Evolutionary conservation across 2,113 vertebrate species (phyloP), one percentile per base, ranked within the genome.

Genomic region (Fulmarus glacialis): DNA sequence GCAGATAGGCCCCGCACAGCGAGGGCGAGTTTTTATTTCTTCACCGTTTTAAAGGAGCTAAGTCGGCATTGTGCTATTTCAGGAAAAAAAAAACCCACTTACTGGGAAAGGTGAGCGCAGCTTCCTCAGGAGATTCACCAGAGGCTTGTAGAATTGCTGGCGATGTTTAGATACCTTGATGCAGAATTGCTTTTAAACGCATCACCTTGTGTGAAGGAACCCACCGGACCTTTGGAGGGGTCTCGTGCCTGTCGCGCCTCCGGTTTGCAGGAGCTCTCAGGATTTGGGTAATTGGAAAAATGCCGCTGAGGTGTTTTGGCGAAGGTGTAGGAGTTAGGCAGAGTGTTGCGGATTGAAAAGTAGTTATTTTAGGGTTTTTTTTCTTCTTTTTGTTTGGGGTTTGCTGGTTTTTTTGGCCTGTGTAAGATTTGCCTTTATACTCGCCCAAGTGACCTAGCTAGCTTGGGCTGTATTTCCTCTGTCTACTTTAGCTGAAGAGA

Each of bases 351-450:
- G 56, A 40, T 53, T 89, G 78, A 62, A 50, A 71, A 30, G 59
- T 67, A 87, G 93, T 60, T 74, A 12, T n/a, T 90, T 62, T 95
- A 91, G 87, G 18, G 32, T 4, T 29, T 72, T 58, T 64, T 53
- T 86, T 34, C 6, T 81, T 64, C 7, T 82, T 88, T 70, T 80
- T 91, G 66, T 93, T 81, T 70, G 55, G 29, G 36, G 36, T 90
- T 92, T 90, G 66, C 36, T 45, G 40, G 15, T 12, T 77, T 74
- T 92, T 92, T 86, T 88, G 70, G 48, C 63, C 52, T 79, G 16
- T 40, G 40, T 90, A 55, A 55, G 73, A 64, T 91, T 91, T 94
- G 89, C 91, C 93, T 97, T 96, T 80, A 23, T 38, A 50, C n/a
- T 86, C 12, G 68, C 92, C 91, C 80, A 70, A 81, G 95, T 64